Conservation (phyloP, 2,113 vertebrate genomes). For the Tichodroma muraria region DNA sequence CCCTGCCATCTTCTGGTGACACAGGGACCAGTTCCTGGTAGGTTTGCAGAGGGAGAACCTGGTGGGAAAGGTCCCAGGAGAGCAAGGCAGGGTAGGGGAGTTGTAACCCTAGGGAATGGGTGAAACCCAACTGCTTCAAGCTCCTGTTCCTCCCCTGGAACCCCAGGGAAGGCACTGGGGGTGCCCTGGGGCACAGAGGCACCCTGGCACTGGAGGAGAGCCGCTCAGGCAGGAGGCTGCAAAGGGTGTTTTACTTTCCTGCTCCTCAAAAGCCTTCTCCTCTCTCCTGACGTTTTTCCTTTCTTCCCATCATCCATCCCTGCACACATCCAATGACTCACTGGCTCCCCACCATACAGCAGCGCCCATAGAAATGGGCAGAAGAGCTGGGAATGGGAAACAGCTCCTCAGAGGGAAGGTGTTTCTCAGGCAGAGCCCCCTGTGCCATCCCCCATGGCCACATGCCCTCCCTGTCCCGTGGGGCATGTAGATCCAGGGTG, state of each 20-base stretch:
- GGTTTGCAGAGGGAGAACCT: not conserved
- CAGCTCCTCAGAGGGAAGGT: fast-evolving
- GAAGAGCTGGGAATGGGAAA: not conserved
- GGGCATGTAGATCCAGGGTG: fast-evolving
- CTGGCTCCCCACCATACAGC: not conserved
- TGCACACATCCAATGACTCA: not conserved
- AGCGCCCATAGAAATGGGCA: not conserved
- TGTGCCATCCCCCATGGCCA: fast-evolving
- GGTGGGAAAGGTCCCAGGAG: not conserved
- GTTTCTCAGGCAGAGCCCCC: not conserved
- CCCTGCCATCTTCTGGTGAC: not conserved
- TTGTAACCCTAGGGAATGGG: not conserved
- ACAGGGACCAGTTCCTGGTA: fast-evolving
- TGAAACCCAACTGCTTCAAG: not conserved
- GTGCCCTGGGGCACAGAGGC: not conserved
- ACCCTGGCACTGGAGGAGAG: not conserved
- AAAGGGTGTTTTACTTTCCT: fast-evolving
- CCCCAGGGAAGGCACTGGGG: not conserved
- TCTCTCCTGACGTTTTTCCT: not conserved
- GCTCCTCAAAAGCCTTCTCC: not conserved
- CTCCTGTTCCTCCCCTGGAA: not conserved
- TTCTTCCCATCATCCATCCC: not conserved
- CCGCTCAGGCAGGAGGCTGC: fast-evolving
- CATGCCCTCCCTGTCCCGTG: fast-evolving
- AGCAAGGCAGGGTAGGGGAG: fast-evolving